These are phyloP conservation scores for Cynodonichthys magdalenae DNA, from an alignment of 2,797 vertebrate genomes.

Conservation along the genomic window DNA sequence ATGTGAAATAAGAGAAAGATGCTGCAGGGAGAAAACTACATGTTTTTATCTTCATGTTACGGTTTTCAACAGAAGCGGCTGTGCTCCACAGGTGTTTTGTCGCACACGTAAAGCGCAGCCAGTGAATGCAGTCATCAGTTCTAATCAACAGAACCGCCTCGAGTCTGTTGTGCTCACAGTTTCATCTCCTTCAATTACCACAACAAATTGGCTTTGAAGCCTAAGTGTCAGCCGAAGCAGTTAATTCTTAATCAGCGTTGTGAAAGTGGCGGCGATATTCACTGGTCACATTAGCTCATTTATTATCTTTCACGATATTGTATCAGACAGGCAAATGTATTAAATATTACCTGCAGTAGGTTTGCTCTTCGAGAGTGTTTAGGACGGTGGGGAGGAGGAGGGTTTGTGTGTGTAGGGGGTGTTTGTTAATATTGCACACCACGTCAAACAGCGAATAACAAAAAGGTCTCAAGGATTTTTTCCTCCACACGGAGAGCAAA, in stretches of 20 bases:
- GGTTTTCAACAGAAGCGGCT: background rate
- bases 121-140: slow-evolving; percentile 65
- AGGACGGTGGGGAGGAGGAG: background rate
- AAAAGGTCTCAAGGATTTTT: slow-evolving; percentile 63
- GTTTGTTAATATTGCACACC: slow-evolving; percentile 53
- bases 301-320: slow-evolving; percentile 40
- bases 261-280: slow-evolving; percentile 48
- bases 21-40: background rate
- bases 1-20: background rate
- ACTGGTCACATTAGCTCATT: slow-evolving; percentile 39
- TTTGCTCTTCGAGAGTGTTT: slow-evolving; percentile 30
- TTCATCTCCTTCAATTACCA: slow-evolving; percentile 74
- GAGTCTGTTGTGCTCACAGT: slow-evolving; percentile 62
- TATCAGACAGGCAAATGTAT: slow-evolving; percentile 22
- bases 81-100: slow-evolving; percentile 16
- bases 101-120: slow-evolving; percentile 24
- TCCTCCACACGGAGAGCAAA: slow-evolving; percentile 39
- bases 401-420: background rate
- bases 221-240: slow-evolving; percentile 56
- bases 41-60: slow-evolving; percentile 9
- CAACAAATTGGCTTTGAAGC: slow-evolving; percentile 65
- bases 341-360: slow-evolving; percentile 40
- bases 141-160: slow-evolving; percentile 61
- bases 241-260: slow-evolving; percentile 64
- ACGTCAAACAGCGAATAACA: slow-evolving; percentile 68